Evolutionary conservation across 2,113 vertebrate species (phyloP).

Genomic region (Falcunculus frontatus): DNA sequence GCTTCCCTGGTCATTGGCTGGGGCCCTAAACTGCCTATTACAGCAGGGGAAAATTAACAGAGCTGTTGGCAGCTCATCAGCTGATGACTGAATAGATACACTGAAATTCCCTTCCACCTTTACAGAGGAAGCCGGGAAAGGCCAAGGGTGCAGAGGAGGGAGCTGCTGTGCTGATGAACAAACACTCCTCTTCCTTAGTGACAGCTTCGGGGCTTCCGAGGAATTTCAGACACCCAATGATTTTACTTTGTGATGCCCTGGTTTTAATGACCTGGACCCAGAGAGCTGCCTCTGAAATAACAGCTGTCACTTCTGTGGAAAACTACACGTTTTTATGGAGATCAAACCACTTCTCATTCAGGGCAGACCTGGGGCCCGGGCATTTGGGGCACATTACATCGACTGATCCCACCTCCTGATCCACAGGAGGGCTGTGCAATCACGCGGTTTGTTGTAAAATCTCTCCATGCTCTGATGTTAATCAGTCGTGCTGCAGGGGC

Average conservation of each 20-base stretch:
- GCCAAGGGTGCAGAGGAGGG: not conserved
- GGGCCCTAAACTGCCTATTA: not conserved
- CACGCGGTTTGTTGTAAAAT: not conserved
- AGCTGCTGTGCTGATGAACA: not conserved
- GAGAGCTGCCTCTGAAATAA: not conserved
- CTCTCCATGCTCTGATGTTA: not conserved
- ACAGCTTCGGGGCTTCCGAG: not conserved
- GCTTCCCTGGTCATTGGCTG: not conserved
- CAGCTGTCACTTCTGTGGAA: not conserved
- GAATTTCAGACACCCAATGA: not conserved
- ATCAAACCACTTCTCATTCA: accelerated
- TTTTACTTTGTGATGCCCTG: not conserved
- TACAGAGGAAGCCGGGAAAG: not conserved
- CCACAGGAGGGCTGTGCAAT: not conserved
- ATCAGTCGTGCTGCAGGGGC: not conserved
- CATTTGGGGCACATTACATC: accelerated
- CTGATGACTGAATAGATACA: not conserved
- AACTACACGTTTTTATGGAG: accelerated
- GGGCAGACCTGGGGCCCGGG: not conserved
- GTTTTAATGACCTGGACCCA: not conserved
- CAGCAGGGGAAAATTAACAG: not conserved
- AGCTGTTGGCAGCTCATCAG: constrained; percentile 5
- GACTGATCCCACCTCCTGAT: not conserved
- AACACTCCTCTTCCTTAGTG: not conserved
- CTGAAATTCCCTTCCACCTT: not conserved